Percentiles rank a stretch among this genome's conserved stretches.
These are phyloP conservation scores for Siphonodentalium dalli DNA, from an alignment of 2,888 invertebrate genomes.

Conservation along the genomic window DNA sequence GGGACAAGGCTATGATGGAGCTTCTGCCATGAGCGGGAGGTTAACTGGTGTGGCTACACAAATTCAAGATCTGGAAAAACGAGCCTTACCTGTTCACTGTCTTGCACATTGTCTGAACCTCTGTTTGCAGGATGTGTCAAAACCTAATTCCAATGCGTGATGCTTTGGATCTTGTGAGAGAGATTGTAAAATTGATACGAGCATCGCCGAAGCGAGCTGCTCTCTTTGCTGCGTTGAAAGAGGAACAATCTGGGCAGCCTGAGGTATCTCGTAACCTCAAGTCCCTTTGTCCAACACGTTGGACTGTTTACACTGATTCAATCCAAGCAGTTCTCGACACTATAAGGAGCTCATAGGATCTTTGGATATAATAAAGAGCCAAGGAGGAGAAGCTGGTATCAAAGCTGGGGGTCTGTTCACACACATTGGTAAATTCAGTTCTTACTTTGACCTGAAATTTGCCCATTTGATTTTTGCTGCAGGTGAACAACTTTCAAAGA, in stretches of 20 bases:
- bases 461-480: conserved; percentile 21
- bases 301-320: conserved; percentile 22
- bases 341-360: conserved; percentile 17
- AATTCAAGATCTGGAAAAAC: conserved; percentile 10
- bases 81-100: conserved; percentile 22
- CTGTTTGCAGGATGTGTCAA: conserved; percentile 13
- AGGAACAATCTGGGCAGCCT: background rate
- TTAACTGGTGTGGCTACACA: conserved; percentile 18
- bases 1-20: conserved; percentile 27
- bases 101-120: conserved; percentile 24
- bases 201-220: conserved; percentile 22
- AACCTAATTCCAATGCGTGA: conserved; percentile 17
- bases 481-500: conserved; percentile 22
- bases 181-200: conserved; percentile 23
- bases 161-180: conserved; percentile 19
- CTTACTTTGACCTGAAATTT: conserved; percentile 22
- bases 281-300: conserved; percentile 26
- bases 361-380: conserved; percentile 19
- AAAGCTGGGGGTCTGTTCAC: conserved; percentile 18
- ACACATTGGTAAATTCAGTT: conserved; percentile 22
- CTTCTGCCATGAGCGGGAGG: conserved; percentile 10
- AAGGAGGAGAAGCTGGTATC: conserved; percentile 16
- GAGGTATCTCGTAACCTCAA: conserved; percentile 1
- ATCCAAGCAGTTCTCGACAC: conserved; percentile 15
- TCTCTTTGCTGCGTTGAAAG: conserved; percentile 18